Percentiles rank a stretch among this genome's conserved stretches.
These are phyloP conservation scores for Cephus sareptanus DNA, from an alignment of 2,888 invertebrate genomes.

Conservation along the genomic window DNA sequence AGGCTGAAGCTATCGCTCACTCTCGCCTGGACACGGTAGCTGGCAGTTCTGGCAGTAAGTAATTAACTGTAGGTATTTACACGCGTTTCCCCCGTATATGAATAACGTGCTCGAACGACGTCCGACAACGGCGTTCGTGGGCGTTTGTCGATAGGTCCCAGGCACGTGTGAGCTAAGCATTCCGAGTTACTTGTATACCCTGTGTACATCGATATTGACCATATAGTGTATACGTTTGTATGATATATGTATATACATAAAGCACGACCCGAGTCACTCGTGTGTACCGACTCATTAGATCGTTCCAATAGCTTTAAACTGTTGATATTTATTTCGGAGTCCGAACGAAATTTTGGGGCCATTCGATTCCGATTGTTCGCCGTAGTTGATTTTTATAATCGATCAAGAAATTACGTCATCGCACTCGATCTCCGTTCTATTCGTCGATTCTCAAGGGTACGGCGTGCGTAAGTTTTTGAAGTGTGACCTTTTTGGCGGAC, in stretches of 20 bases:
- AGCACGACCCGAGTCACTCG: neutral
- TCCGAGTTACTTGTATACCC: neutral
- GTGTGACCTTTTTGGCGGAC: no score
- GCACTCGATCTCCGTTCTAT: neutral
- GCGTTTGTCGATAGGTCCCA: conserved; percentile 29
- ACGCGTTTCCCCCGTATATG: conserved; percentile 41
- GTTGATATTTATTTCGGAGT: neutral
- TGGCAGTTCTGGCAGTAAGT: conserved; percentile 55
- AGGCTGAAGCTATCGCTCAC: conserved; percentile 47
- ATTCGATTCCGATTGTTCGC: neutral
- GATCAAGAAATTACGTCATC: neutral
- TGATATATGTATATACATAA: neutral
- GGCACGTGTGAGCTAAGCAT: neutral
- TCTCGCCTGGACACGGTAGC: conserved; percentile 46
- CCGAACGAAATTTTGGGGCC: no score
- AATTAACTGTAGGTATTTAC: conserved; percentile 52
- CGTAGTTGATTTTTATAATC: neutral
- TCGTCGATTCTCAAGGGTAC: neutral
- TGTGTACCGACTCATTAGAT: neutral
- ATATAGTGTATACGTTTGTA: neutral
- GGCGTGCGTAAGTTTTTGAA: neutral
- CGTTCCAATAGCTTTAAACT: neutral
- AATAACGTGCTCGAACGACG: conserved; percentile 38
- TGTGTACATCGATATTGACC: neutral
- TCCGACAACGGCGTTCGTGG: conserved; percentile 25